These are phyloP conservation scores for Formicarius rufipectus DNA, from an alignment of 2,113 vertebrate species.

Conservation along the genomic window DNA sequence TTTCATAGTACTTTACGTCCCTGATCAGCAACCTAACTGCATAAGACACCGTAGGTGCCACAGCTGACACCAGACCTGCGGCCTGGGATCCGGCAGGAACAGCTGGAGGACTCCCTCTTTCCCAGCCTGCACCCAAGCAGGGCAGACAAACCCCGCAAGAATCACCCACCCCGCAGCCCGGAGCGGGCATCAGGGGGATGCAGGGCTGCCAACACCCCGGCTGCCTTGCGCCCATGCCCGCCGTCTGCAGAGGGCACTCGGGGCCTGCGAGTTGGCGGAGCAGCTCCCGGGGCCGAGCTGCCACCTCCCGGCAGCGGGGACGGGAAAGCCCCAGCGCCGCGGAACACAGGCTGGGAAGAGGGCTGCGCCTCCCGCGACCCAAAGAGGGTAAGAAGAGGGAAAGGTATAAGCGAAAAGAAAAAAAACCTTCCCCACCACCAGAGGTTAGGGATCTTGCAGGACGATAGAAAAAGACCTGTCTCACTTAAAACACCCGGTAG, in stretches of 20 bases:
- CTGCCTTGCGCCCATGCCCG: not conserved
- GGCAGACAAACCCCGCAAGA: not conserved
- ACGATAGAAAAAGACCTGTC: not conserved
- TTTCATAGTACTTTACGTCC: not conserved
- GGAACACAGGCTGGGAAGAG: not conserved
- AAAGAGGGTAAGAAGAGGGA: not conserved
- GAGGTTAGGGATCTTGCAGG: not conserved
- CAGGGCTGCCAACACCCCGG: too few species aligned
- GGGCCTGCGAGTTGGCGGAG: not conserved
- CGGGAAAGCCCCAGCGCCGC: not conserved
- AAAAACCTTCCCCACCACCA: fast-evolving
- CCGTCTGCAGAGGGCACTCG: conserved; percentile 62
- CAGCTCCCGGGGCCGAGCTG: not conserved
- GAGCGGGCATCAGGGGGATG: not conserved
- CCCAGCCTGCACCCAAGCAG: not conserved
- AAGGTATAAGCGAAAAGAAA: not conserved
- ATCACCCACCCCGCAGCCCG: fast-evolving
- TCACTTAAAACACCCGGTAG: not conserved
- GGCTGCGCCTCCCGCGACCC: not conserved
- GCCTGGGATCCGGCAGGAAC: not conserved
- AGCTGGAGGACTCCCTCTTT: not conserved
- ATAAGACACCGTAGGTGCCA: fast-evolving
- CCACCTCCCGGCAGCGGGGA: not conserved
- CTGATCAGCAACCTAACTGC: fast-evolving
- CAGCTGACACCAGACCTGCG: not conserved